Conservation (phyloP, 2,113 vertebrate species). For the Mixornis gularis region DNA sequence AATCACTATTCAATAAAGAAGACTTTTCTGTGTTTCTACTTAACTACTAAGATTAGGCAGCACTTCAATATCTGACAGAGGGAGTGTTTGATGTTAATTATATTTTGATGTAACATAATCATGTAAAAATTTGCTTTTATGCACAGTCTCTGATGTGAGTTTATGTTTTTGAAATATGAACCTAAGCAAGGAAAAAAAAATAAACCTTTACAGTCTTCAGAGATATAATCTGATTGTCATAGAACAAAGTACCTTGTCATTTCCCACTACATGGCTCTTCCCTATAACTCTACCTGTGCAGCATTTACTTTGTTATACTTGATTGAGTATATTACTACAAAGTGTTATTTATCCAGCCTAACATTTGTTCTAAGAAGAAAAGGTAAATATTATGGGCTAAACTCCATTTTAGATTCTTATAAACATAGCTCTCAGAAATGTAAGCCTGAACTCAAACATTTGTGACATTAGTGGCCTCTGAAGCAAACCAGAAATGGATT, state of each 20-base stretch:
- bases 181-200: not conserved
- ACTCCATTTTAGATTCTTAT: not conserved
- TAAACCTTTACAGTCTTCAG: not conserved
- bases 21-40: not conserved
- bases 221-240: constrained; percentile 33
- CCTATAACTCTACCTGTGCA: not conserved
- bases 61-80: constrained; percentile 41
- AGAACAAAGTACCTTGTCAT: constrained; percentile 25
- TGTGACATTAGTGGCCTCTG: not conserved
- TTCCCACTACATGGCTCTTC: not conserved
- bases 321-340: not conserved
- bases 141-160: constrained; percentile 16
- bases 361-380: not conserved
- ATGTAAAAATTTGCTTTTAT: constrained; percentile 35
- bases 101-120: constrained; percentile 51
- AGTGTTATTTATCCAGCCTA: constrained; percentile 9
- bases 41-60: constrained; percentile 27
- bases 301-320: constrained; percentile 7
- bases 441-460: not conserved
- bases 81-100: constrained; percentile 48
- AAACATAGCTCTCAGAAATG: not conserved
- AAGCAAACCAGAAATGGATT: not conserved
- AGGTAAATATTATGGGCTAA: constrained; percentile 6
- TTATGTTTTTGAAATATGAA: constrained; percentile 40
- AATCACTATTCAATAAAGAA: not conserved